Evolutionary conservation across 2,797 vertebrate species (phyloP), one percentile per base, ranked within the genome.

Genomic region (Bradypodion pumilum): DNA sequence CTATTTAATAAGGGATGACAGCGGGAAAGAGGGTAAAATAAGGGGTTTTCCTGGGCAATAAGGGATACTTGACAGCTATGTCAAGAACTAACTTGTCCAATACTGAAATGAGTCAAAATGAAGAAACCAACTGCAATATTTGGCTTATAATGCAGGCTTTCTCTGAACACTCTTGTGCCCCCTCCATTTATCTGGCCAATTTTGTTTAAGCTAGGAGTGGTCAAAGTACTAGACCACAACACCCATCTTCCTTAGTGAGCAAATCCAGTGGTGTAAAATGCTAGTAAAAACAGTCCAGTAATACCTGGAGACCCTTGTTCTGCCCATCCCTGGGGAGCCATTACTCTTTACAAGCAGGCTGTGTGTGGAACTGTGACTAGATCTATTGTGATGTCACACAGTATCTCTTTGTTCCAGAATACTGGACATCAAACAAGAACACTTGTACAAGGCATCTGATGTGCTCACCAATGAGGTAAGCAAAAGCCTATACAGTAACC

Each of bases 401-500:
- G 72, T 35, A 37, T 29, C 70, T 79, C 0, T 92, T 92, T 91
- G 60, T 84, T 90, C 83, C 89, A 98, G 98, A 93, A 86, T 98
- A 89, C 77, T 98, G 95, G 97, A 98, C 37, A 95, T 98, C 89
- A 96, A 96, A 92, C 97, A 97, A 91, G 96, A 97, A 88, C 95
- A 95, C 42, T 91, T 93, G 19, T 95, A 95, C 83, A 95, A 96
- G 93, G 97, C 94, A 2, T 95, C 96, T 9, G 96, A 97, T 73
- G 95, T 98, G 82, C 98, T 98, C 92, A 97, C 95, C 74, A 90
- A 96, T 0, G 92, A 98, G 97, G 98, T 98, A 95, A 93, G 95
- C 40, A 29, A 79, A 84, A 68, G 21, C 62, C 9, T 9, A n/a
- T n/a, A n/a, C n/a, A n/a, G 7, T 7, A 13, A 2, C 42, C 12